phyloP scores from a whole-genome alignment of 1,140 invertebrate species.

The Meteorus sp. region DNA sequence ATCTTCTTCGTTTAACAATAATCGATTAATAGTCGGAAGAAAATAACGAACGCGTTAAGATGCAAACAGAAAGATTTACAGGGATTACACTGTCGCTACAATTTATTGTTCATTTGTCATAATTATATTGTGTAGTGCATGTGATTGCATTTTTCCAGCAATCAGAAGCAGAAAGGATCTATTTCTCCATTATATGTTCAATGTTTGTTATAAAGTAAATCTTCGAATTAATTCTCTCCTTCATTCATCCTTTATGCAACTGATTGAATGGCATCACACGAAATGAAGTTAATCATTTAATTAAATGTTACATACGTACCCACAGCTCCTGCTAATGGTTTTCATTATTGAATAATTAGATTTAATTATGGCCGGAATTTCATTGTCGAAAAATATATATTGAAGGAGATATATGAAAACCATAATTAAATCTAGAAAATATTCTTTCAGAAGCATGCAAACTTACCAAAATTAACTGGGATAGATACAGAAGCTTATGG shows the following conservation, averaged over 20 bases:
- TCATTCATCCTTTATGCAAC: background rate
- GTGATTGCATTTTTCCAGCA: background rate
- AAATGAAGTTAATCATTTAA: constrained; percentile 3
- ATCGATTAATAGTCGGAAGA: too few species aligned
- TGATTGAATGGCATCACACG: background rate
- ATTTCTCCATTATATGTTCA: background rate
- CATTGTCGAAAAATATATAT: constrained; percentile 12
- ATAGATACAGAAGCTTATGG: constrained; percentile 63
- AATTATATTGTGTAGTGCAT: constrained; percentile 7
- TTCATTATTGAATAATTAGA: constrained; percentile 25
- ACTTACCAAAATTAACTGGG: constrained; percentile 63
- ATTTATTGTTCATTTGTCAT: too few species aligned
- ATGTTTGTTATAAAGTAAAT: background rate
- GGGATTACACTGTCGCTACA: constrained; percentile 3
- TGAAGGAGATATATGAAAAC: too few species aligned
- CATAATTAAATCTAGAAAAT: constrained; percentile 29
- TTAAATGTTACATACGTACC: constrained; percentile 40
- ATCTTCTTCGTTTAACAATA: too few species aligned
- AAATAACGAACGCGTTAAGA: too few species aligned
- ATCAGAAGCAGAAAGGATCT: background rate
- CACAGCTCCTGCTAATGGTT: constrained; percentile 39
- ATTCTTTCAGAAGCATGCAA: constrained; percentile 46
- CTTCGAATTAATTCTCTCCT: background rate
- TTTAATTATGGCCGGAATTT: constrained; percentile 35
- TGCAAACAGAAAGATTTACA: constrained; percentile 1